Evolutionary conservation across 1,140 invertebrate genomes (phyloP).

Genomic region (Caenorhabditis brenneri): DNA sequence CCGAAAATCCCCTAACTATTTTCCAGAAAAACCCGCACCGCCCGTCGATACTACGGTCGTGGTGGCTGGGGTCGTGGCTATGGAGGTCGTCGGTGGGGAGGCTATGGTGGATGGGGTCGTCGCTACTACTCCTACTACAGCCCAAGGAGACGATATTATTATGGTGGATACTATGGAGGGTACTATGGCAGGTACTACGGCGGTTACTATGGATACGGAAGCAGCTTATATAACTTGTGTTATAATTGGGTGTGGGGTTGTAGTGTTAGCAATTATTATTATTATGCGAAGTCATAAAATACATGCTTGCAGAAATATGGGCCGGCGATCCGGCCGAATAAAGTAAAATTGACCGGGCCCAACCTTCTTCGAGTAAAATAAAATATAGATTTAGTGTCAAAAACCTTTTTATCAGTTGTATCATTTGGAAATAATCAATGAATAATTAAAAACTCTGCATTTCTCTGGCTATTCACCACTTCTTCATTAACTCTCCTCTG

Average conservation of each 20-base stretch:
- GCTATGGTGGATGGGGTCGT: not conserved
- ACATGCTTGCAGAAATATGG: too few relatives aligned
- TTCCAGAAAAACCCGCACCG: not conserved
- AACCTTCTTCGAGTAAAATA: too few relatives aligned
- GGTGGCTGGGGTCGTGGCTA: too few relatives aligned
- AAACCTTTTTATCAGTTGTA: too few relatives aligned
- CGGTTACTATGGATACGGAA: not conserved
- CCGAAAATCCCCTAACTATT: too few relatives aligned
- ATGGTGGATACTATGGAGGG: not conserved
- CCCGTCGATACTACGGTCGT: not conserved
- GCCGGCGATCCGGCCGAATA: too few relatives aligned
- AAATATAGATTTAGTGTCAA: too few relatives aligned
- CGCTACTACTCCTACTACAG: not conserved
- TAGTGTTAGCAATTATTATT: not conserved
- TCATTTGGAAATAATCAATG: not conserved
- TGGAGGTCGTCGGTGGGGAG: too few relatives aligned
- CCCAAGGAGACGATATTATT: not conserved
- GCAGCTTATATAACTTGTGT: not conserved
- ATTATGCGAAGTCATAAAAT: not conserved
- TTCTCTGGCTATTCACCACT: not conserved
- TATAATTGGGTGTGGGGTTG: too few relatives aligned
- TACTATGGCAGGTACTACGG: not conserved
- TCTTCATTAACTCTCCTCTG: constrained; percentile 5
- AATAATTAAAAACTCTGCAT: constrained; percentile 5
- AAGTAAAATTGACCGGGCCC: too few relatives aligned